Base-by-base conservation (phyloP, 2,113 vertebrate species). In the Pelusios castaneus region DNA sequence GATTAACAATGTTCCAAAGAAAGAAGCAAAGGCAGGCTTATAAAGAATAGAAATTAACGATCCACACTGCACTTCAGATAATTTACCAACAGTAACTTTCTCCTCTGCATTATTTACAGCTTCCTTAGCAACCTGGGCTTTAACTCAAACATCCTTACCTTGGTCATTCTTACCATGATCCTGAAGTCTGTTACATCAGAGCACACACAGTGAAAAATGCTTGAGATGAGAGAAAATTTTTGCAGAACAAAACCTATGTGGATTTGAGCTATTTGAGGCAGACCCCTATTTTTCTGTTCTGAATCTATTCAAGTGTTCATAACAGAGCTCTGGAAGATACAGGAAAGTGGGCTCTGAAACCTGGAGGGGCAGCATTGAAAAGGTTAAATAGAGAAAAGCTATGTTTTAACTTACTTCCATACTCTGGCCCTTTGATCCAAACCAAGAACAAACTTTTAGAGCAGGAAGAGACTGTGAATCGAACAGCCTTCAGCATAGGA, bases 11-110 rank as follows among this genome's bases (percentile, higher is more conserved):
- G 11, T 85, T 89, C 63, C 41, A 77, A 82, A 85, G 41, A 41
- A 14, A 82, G 67, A 82, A 27, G 13, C 16, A 63, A 84, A 79
- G 16, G 85, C 10, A 81, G 70, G 13, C 25, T 54, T 6, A 31
- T 81, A 84, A 76, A 85, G 21, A 85, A 70, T 27, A 82, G 78
- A 82, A 77, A 10, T 43, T 56, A 85, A 82, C 41, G 16, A 85
- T 85, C 38, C 45, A 75, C 31, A 47, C 45, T 41, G 38, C 38
- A 34, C 54, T 55, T 25, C 77, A 49, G 41, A 21, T 49, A 55
- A 77, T 55, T 63, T n/a, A 76, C 47, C 54, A 79, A 10, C 24
- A 25, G 19, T 11, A 63, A 31, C 56, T 76, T 85, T 45, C 47
- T 89, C 45, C 60, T 80, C 14, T 89, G 13, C 5, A 73, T 58